phyloP scores from a whole-genome alignment of 2,797 vertebrate species.

The Ispidina lecontei region DNA sequence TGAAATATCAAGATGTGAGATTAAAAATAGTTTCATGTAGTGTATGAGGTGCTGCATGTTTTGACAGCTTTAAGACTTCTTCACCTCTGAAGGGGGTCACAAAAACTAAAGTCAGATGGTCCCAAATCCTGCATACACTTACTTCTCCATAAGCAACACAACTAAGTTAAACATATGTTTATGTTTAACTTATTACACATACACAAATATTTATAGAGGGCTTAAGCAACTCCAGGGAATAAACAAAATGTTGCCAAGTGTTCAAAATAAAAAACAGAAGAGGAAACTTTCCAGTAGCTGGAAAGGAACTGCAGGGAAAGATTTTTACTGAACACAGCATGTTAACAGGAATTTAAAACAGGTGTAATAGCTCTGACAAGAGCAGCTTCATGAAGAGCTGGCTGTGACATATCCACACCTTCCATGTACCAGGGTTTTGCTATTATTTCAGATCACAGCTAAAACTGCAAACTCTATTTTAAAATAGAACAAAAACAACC shows the following conservation, averaged over 20 bases:
- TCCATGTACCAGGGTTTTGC: fast-evolving
- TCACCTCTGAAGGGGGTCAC: neutral
- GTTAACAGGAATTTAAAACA: neutral
- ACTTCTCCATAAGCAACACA: neutral
- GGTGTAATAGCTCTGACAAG: neutral
- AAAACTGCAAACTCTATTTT: neutral
- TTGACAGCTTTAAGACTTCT: neutral
- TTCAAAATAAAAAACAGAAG: neutral
- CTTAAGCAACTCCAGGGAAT: neutral
- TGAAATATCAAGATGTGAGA: neutral
- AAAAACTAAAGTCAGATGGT: neutral
- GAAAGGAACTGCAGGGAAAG: neutral
- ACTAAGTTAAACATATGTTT: neutral
- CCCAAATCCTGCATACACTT: neutral
- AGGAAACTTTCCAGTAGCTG: neutral
- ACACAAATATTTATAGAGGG: neutral
- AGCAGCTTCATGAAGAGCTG: neutral
- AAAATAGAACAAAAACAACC: no score
- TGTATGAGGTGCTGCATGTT: neutral
- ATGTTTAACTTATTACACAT: neutral
- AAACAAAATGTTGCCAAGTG: constrained; percentile 26
- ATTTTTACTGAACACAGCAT: neutral
- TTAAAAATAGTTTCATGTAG: neutral
- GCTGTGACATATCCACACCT: neutral
- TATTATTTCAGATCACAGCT: neutral